Conservation (phyloP, 2,888 invertebrate genomes). For the Orthonychiurus folsomi region DNA sequence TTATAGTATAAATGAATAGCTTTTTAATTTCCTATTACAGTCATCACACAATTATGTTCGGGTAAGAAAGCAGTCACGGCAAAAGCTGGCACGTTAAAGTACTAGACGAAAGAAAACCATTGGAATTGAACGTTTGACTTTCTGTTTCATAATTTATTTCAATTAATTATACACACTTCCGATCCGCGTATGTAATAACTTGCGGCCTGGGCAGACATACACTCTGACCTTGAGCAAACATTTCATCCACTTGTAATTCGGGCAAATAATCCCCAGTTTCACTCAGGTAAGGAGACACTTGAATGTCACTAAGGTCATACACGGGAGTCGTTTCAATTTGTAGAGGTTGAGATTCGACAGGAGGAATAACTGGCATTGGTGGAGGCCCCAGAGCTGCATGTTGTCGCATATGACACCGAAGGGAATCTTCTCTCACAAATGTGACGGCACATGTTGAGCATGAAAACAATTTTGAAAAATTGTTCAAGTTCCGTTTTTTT, state of each 20-base stretch:
- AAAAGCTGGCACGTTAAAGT: too few relatives aligned
- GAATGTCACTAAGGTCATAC: too few relatives aligned
- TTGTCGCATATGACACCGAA: constrained; percentile 45
- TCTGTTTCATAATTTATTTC: too few relatives aligned
- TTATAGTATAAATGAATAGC: too few relatives aligned
- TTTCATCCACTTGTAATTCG: neutral
- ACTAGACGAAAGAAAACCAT: too few relatives aligned
- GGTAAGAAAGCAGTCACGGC: too few relatives aligned
- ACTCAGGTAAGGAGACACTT: neutral
- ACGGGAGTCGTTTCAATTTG: neutral
- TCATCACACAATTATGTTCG: too few relatives aligned
- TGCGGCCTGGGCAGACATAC: neutral
- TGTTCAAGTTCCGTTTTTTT: constrained; percentile 7
- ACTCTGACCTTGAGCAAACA: too few relatives aligned
- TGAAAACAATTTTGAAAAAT: neutral
- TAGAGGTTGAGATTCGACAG: neutral
- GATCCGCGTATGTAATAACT: neutral
- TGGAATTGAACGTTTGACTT: too few relatives aligned
- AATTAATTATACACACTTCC: too few relatives aligned
- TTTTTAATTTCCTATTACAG: too few relatives aligned
- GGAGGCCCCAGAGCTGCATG: constrained; percentile 38
- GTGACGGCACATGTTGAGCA: constrained; percentile 42
- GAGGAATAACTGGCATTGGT: constrained; percentile 6
- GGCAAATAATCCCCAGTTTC: neutral
- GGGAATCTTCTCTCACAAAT: constrained; percentile 46